A percentile compares a stretch with the other conserved stretches of the same genome.
Evolutionary conservation across 2,888 invertebrate genomes (phyloP).

Genomic region (Diarsia dahlii): DNA sequence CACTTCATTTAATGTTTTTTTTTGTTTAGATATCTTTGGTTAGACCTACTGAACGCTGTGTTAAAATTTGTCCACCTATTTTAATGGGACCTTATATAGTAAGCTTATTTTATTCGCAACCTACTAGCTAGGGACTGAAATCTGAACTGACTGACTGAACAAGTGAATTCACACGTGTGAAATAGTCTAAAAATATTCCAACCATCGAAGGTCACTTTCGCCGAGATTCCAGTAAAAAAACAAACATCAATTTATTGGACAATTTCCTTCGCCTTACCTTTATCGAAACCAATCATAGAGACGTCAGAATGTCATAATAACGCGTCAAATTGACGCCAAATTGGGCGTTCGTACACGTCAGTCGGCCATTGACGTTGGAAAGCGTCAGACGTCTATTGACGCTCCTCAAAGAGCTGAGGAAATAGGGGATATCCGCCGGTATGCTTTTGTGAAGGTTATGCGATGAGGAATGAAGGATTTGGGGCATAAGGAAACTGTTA

Average conservation of each 20-base stretch:
- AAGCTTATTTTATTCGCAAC: no score
- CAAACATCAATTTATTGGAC: conserved; percentile 14
- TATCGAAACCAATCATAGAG: conserved; percentile 33
- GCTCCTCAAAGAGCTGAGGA: conserved; percentile 58
- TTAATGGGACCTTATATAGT: no score
- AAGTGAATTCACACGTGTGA: not conserved
- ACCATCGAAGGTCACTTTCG: not conserved
- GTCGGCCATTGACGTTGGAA: conserved; percentile 45
- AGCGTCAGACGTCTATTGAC: conserved; percentile 46
- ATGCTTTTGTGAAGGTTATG: conserved; percentile 38
- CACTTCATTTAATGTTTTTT: no score
- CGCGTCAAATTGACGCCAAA: conserved; percentile 59
- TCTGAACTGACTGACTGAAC: no score
- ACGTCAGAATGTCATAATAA: conserved; percentile 60
- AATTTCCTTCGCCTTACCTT: conserved; percentile 15
- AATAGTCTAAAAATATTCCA: not conserved
- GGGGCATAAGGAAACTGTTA: conserved; percentile 12
- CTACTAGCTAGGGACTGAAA: no score
- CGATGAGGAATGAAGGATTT: conserved; percentile 20
- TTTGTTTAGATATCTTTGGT: no score
- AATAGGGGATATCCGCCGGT: conserved; percentile 60
- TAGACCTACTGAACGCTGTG: no score
- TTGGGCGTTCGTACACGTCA: conserved; percentile 49
- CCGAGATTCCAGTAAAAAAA: conserved; percentile 4
- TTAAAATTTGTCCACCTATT: no score